phyloP scores from a whole-genome alignment of 2,113 vertebrate species.

The Sus scrofa region T2T-Sscrofa CM000812.6:195825001-195825500 shows the following conservation, averaged over 20 bases:
- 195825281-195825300: background rate
- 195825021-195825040: background rate
- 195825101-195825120: background rate
- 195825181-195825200: background rate
- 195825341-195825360: background rate
- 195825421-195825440: background rate
- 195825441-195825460: background rate
- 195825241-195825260: background rate
- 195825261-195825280: background rate
- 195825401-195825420: background rate
- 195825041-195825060: background rate
- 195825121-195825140: background rate
- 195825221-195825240: background rate
- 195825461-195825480: background rate
- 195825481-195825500: slow-evolving; percentile 5
- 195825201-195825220: background rate
- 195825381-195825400: background rate
- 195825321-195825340: background rate
- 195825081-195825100: background rate
- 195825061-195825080: background rate
- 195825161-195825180: background rate
- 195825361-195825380: too few relatives aligned
- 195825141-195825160: background rate
- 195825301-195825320: too few relatives aligned
- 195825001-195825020: background rate